Evolutionary conservation across 2,888 invertebrate species (phyloP).

Genomic region (Capitulum mitella): DNA sequence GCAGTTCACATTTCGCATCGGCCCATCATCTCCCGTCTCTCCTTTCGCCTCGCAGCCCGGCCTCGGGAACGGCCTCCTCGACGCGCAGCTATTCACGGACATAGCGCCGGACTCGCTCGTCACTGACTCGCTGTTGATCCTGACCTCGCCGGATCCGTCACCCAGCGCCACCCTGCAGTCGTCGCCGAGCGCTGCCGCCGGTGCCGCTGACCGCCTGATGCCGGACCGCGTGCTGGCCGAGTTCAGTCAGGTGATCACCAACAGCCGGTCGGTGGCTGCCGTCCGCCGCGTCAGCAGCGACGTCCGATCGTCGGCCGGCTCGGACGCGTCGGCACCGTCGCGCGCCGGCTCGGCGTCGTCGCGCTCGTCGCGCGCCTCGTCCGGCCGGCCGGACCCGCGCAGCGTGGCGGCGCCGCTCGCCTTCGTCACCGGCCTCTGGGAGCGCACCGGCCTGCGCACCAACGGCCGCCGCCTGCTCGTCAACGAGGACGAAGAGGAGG

Average conservation of each 20-base stretch:
- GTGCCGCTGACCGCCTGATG: background rate
- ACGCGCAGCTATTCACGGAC: too few species aligned
- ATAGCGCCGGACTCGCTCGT: background rate
- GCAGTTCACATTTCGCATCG: background rate
- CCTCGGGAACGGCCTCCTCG: too few species aligned
- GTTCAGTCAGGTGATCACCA: background rate
- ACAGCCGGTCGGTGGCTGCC: background rate
- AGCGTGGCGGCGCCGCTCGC: background rate
- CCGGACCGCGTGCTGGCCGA: background rate
- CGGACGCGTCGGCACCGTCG: too few species aligned
- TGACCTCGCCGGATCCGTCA: background rate
- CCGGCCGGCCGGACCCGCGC: background rate
- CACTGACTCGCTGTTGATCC: background rate
- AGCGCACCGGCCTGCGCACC: constrained; percentile 3
- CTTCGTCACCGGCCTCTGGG: background rate
- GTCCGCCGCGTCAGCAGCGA: background rate
- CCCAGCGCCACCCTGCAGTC: background rate
- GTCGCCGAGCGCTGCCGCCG: background rate
- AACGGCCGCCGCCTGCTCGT: constrained; percentile 11
- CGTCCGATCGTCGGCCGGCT: background rate
- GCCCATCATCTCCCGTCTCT: background rate
- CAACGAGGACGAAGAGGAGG: background rate
- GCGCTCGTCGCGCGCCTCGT: background rate
- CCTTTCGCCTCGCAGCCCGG: background rate
- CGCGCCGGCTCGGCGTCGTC: background rate